A percentile compares a stretch with the other conserved stretches of the same genome.
phyloP scores from a whole-genome alignment of 1,140 invertebrate genomes.

The Uloborus diversus region DNA sequence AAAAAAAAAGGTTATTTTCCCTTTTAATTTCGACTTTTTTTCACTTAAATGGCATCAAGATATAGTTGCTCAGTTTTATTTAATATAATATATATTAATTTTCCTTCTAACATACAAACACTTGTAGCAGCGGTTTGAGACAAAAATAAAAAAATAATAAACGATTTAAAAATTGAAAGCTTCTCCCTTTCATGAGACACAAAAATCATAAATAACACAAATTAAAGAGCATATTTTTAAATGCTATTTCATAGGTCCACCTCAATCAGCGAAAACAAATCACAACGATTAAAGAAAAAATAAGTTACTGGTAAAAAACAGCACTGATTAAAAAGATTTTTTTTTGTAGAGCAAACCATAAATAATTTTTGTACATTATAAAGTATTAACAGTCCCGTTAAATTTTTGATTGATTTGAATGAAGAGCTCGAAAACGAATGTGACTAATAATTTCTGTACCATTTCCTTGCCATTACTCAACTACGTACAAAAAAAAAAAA shows the following conservation, averaged over 20 bases:
- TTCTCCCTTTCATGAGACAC: neutral
- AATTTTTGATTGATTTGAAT: neutral
- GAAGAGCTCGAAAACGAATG: neutral
- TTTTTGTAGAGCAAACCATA: no score
- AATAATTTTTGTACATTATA: no score
- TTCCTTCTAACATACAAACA: neutral
- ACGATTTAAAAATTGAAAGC: neutral
- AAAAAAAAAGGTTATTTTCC: no score
- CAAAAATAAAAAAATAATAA: no score
- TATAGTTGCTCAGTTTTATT: neutral
- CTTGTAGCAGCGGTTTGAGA: no score
- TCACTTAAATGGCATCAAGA: neutral
- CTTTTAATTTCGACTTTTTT: no score
- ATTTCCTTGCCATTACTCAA: constrained; percentile 2
- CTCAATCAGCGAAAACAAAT: no score
- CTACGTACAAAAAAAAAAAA: constrained; percentile 29
- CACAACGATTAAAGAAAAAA: no score
- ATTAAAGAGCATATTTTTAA: neutral
- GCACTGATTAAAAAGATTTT: no score
- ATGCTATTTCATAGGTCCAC: neutral
- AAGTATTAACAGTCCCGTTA: neutral
- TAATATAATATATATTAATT: neutral
- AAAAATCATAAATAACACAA: neutral
- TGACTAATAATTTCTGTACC: neutral
- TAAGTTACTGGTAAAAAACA: no score